Percentiles rank a stretch among this genome's conserved stretches.
phyloP scores from a whole-genome alignment of 2,888 invertebrate species.

The Creontiades dilutus region DNA sequence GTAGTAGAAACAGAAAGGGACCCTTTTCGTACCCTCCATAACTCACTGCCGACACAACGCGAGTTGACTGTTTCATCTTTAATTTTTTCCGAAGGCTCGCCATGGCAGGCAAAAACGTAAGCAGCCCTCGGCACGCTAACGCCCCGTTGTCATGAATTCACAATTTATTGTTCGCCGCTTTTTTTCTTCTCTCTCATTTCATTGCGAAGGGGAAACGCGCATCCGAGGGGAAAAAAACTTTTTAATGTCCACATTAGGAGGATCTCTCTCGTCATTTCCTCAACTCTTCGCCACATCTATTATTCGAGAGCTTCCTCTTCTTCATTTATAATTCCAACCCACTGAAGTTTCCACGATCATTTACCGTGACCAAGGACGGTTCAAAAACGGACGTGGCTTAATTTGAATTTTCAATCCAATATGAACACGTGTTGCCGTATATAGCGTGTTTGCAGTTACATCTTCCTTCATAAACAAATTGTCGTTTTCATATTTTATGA shows the following conservation, averaged over 20 bases:
- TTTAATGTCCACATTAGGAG: conserved; percentile 32
- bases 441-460: too few species aligned
- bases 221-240: conserved; percentile 41
- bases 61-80: conserved; percentile 26
- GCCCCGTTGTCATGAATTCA: conserved; percentile 29
- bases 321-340: not conserved
- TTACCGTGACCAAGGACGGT: not conserved
- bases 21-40: not conserved
- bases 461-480: too few species aligned
- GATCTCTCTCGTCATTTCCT: conserved; percentile 38
- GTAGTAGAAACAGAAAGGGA: not conserved
- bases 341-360: not conserved
- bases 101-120: not conserved
- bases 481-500: too few species aligned
- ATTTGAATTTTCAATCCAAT: too few species aligned
- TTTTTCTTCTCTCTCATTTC: not conserved
- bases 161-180: conserved; percentile 18
- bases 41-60: not conserved
- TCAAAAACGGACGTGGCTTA: too few species aligned
- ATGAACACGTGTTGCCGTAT: too few species aligned
- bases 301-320: not conserved
- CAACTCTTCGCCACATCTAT: not conserved
- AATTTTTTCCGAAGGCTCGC: conserved; percentile 8
- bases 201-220: not conserved
- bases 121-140: conserved; percentile 10